Conservation (phyloP, 2,113 vertebrate species). For the Formicarius rufipectus region DNA sequence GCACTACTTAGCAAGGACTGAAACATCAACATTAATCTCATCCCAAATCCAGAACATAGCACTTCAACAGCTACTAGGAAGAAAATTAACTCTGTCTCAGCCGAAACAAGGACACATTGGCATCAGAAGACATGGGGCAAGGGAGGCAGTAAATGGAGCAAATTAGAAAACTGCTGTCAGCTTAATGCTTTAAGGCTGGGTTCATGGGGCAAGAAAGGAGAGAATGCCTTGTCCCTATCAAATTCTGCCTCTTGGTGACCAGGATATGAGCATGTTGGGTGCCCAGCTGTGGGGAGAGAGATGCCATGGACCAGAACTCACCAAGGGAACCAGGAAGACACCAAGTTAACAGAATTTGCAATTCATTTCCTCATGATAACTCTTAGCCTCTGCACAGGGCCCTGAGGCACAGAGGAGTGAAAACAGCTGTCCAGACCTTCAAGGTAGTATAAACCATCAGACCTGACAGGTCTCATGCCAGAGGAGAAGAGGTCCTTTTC, state of each 20-base stretch:
- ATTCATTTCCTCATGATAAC: neutral
- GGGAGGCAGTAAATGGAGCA: neutral
- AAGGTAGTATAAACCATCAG: neutral
- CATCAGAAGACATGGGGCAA: neutral
- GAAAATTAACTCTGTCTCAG: neutral
- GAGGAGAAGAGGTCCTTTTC: neutral
- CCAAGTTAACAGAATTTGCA: neutral
- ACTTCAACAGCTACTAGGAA: fast-evolving
- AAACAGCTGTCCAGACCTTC: neutral
- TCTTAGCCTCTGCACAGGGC: neutral
- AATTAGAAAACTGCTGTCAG: neutral
- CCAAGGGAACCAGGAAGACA: neutral
- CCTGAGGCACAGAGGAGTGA: neutral
- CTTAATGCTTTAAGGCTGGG: neutral
- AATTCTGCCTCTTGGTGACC: neutral
- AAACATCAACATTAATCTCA: neutral
- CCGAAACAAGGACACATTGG: neutral
- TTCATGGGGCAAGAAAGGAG: neutral
- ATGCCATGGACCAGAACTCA: neutral
- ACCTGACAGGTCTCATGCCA: neutral
- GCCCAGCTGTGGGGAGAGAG: neutral
- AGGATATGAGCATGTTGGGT: neutral
- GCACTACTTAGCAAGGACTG: neutral
- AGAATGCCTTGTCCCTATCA: neutral
- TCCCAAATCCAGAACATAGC: neutral